These are phyloP conservation scores for Xenus cinereus DNA, from an alignment of 2,113 vertebrate species.

Conservation along the genomic window DNA sequence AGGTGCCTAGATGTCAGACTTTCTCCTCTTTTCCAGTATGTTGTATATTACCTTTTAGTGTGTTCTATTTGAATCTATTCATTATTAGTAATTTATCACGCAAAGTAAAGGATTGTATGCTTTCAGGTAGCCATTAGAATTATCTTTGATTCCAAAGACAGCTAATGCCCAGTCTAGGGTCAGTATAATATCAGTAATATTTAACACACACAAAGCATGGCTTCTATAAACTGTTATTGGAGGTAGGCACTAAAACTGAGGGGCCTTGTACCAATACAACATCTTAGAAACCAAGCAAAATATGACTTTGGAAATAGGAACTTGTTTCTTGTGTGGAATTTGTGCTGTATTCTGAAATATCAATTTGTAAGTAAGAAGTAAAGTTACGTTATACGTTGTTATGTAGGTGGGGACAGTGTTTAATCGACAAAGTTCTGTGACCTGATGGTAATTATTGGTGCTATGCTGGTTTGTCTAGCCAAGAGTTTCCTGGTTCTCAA, in stretches of 20 bases:
- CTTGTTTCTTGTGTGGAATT: neutral
- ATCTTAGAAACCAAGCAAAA: neutral
- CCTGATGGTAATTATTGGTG: neutral
- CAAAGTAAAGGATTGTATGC: neutral
- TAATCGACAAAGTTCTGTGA: neutral
- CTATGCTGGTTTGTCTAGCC: neutral
- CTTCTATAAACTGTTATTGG: neutral
- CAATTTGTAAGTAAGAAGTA: neutral
- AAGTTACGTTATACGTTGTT: neutral
- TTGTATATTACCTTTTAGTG: neutral
- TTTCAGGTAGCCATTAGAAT: neutral
- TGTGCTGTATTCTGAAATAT: neutral
- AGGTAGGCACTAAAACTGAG: neutral
- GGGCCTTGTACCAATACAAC: neutral
- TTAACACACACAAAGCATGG: neutral
- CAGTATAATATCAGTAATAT: neutral
- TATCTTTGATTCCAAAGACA: neutral
- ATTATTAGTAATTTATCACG: neutral
- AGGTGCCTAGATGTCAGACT: neutral
- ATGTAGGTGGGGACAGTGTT: neutral
- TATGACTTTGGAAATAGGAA: neutral
- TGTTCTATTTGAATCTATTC: neutral
- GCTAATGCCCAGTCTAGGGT: neutral
- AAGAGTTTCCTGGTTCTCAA: neutral
- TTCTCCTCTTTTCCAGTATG: neutral